Base-by-base conservation (phyloP, 2,888 invertebrate species). In the Tachystola acroxantha region DNA sequence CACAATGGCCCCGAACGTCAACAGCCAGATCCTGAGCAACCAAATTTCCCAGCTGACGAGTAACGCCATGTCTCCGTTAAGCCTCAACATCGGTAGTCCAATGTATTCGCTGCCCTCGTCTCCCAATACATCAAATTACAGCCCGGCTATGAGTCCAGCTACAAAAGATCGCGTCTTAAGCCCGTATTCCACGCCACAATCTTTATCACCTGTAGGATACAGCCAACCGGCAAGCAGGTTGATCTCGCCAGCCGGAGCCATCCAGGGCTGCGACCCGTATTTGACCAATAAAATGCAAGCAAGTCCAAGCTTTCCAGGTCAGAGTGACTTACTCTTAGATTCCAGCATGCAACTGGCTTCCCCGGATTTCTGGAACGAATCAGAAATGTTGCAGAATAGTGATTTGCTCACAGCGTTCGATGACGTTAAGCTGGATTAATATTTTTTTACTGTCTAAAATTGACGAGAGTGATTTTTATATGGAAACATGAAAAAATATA, bases 191-290 rank as follows among this genome's bases (percentile, higher is more conserved):
- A 79, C 82, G 1, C 76, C 82, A 0, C 80, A 77, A 40, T 80
- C 80, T 1, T 39, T 82, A 32, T 84, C 82, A 0, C 81, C 85
- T 0, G 70, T 70, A 0, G 71, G 72, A 27, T 81, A 65, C 50
- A 60, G 64, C 47, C 59, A 73, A 37, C 55, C 61, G 38, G 61
- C 59, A 0, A 71, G 52, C 37, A 70, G 65, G 37, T 44, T 75
- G 2, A 39, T 74, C 14, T 80, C 84, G 0, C 79, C 82, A 0
- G 53, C 51, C 1, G 64, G 67, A 1, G 53, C 71, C 6, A 53
- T 84, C 20, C 70, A 81, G 30, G 71, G 74, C 5, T 68, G 69
- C 45, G 86, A 86, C 39, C 85, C 86, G 0, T 86, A 82, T 46
- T 46, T 86, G 29, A 66, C 67, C 2, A 78, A 67, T 35, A 84